Evolutionary conservation across 2,888 invertebrate genomes (phyloP), one percentile per base, ranked within the genome.

Genomic region (Loripinus fragilis): DNA sequence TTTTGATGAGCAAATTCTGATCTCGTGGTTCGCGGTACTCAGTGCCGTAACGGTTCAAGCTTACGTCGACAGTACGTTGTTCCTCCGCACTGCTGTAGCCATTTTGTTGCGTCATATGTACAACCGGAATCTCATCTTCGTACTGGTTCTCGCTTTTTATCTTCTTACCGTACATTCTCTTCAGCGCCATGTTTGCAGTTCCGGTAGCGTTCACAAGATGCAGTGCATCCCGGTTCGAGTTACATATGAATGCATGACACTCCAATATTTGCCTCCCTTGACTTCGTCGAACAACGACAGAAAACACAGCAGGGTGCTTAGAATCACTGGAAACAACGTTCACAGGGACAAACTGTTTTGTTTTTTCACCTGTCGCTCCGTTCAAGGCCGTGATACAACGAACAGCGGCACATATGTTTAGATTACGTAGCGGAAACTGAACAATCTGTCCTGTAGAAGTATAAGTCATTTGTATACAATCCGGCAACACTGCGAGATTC

Each of bases 401-500:
- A 7, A 93, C 91, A 23, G 92, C 92, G 3, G 92, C 92, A 78
- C 92, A 92, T 33, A 93, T 88, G 23, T 89, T 90, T 12, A 93
- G 83, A 2, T 89, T 83, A 8, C 86, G 85, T 50, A 92, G 90
- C 0, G 93, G 93, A 81, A 92, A 93, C 80, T 90, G 90, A 5
- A 91, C 82, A 5, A 87, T 85, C 28, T 85, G 85, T 20, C 83
- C 85, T 0, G 84, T 82, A 41, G 89, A 89, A 7, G 98, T 97
- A 94, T 99, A 99, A 94, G 99, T 98, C 86, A 99, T 86, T 69
- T 95, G 92, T 85, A 99, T 96, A 69, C 99, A 99, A 93, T 98
- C 98, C 85, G 97, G 98, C 98, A 98, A 99, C 73, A 99, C 98
- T 87, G 98, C 97, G 71, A 99, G 95, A 98, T 98, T 98, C 87